Base-by-base conservation (phyloP, 2,797 vertebrate species). In the Salmo trutta region DNA sequence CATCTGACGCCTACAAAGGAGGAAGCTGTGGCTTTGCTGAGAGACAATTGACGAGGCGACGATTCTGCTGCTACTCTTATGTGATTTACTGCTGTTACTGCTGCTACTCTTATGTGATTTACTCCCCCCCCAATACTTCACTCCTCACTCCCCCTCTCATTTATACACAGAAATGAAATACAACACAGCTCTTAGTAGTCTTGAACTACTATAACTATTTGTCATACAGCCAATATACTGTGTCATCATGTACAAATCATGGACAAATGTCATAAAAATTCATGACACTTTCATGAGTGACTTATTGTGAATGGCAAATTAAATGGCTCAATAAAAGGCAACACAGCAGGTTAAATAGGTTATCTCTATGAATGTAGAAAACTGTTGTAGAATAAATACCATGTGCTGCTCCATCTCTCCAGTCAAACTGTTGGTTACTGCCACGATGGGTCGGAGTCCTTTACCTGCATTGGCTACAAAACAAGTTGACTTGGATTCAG, bases 11-110 rank as follows among this genome's bases (percentile, higher is more conserved):
- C 24, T 51, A 59, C 29, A 56, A 1, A 73, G 59, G 41, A 78
- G 79, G 83, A 87, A 87, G 73, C 75, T 83, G 82, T 80, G 81
- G 82, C 56, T 85, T 82, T 59, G 17, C 51, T 71, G n/a, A 67
- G 47, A 53, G 52, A 76, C 70, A 78, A 16, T 41, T 47, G 56
- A 68, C 47, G 21, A 67, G 65, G 67, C 73, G 14, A 0, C 2
- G 6, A 19, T n/a, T 17, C 7, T 21, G 1, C 3, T 10, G 24
- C 10, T 5, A 12, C 2, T 24, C 16, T 17, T 51, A 21, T 66
- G 27, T 66, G 14, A 73, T 47, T 21, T 74, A 53, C 24, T 70
- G 27, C 51, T 36, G n/a, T n/a, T n/a, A n/a, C 7, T 21, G 1
- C 3, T 10, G 24, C 10, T 5, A 12, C 2, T 24, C 16, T 17